These are phyloP conservation scores for Phyllopteryx taeniolatus DNA, from an alignment of 2,113 vertebrate species.

Conservation along the genomic window DNA sequence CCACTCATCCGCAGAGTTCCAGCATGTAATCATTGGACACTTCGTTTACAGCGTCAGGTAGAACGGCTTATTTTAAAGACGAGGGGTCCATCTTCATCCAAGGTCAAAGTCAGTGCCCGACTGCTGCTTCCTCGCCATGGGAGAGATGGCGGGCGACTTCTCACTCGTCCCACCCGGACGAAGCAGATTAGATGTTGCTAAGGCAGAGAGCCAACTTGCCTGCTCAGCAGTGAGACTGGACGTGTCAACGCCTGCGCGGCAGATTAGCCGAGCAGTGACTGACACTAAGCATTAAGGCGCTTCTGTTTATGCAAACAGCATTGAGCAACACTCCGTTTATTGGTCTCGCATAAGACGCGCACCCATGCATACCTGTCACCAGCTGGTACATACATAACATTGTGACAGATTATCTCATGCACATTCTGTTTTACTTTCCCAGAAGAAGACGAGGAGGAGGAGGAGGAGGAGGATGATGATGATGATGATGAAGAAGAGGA, in stretches of 20 bases:
- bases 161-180: slow-evolving; percentile 16
- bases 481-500: slow-evolving; percentile 51
- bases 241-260: slow-evolving; percentile 61
- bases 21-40: neutral
- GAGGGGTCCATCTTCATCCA: slow-evolving; percentile 2
- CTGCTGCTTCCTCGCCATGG: slow-evolving; percentile 6
- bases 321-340: slow-evolving; percentile 53
- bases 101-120: slow-evolving; percentile 20
- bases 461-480: slow-evolving; percentile 18
- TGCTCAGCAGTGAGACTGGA: slow-evolving; percentile 45
- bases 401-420: slow-evolving; percentile 35
- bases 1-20: neutral
- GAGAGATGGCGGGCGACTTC: slow-evolving; percentile 25
- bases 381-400: slow-evolving; percentile 26
- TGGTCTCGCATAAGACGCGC: slow-evolving; percentile 5
- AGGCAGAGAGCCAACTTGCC: slow-evolving; percentile 52
- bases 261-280: slow-evolving; percentile 60
- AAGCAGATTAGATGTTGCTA: slow-evolving; percentile 44
- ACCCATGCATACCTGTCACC: slow-evolving; percentile 31
- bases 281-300: slow-evolving; percentile 63
- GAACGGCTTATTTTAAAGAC: neutral
- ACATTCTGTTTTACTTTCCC: slow-evolving; percentile 33
- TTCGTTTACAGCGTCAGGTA: neutral
- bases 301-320: slow-evolving; percentile 49
- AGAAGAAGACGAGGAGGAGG: slow-evolving; percentile 70